Base-by-base conservation (phyloP, 2,888 invertebrate genomes). In the Morpho deidamia region DNA sequence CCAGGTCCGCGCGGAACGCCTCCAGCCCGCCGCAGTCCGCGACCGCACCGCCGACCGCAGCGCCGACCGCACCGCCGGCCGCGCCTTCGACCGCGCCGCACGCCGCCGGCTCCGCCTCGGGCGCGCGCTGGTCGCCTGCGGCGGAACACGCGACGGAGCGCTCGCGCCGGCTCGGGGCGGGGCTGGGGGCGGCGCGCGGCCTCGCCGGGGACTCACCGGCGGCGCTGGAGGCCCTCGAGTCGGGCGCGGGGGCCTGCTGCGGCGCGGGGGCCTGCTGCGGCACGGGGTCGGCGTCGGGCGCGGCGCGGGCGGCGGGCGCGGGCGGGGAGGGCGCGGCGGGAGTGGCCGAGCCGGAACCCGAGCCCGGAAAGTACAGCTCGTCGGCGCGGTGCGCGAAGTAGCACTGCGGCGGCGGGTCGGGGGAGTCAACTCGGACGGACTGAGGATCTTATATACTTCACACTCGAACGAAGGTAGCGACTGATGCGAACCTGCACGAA, bases 1-100 rank as follows among this genome's bases (percentile, higher is more conserved):
- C 94, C 50, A 98, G 90, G 83, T 96, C 96, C 69, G 96, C 95
- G 53, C 95, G 92, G 83, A 98, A 97, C 45, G 93, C 86, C 65
- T 95, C 94, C 48, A 96, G 84, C 1, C 94, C 94, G 5, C 90
- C 81, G 55, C 58, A 60, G 48, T 69, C 60, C 46, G 61, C 60
- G 39, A 23, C 63, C 56, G 37, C 56, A 52, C 8, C 55, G 59
- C 10, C 37, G n/a, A 8, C 37, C 37, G 37, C 37, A 23, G 0
- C 54, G 59, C 10, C 37, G n/a, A n/a, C 37, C 37, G 37, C 37
- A 23, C 51, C 56, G n/a, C 58, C 52, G 33, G 57, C 38, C 23
- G 33, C 41, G 12, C 41, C 65, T 14, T 59, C 42, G 47, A 58
- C 44, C 93, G 77, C 11, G 92, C 92, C 7, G 83, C 77, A 50